phyloP scores from a whole-genome alignment of 2,797 vertebrate genomes.

The Cynopterus sphinx region DNA sequence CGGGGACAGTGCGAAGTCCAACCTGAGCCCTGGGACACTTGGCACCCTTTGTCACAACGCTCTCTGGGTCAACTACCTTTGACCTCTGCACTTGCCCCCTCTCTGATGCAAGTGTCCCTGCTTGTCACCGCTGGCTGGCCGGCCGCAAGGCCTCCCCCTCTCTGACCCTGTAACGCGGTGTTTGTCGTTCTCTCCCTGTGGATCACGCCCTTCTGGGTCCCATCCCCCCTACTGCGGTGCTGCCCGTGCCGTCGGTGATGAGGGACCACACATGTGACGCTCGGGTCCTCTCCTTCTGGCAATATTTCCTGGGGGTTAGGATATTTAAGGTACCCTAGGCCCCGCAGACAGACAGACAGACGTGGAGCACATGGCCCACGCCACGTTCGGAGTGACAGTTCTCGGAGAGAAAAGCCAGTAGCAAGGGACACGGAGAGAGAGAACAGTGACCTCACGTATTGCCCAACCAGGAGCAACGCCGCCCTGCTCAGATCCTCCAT shows the following conservation, averaged over 20 bases:
- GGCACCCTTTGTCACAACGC: neutral
- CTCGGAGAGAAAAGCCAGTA: neutral
- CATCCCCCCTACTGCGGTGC: neutral
- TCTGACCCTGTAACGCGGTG: rapidly evolving
- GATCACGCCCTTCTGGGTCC: neutral
- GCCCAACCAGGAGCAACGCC: neutral
- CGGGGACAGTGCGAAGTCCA: rapidly evolving
- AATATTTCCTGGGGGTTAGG: neutral
- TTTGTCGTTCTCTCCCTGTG: neutral
- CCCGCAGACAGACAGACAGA: rapidly evolving
- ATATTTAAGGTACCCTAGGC: neutral
- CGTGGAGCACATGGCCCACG: rapidly evolving
- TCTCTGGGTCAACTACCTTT: neutral
- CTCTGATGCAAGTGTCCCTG: neutral
- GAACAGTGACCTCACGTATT: neutral
- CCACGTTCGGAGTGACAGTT: neutral
- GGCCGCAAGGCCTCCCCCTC: neutral
- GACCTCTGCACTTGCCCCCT: neutral
- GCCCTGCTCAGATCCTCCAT: neutral
- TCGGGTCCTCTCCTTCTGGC: neutral
- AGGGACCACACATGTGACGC: rapidly evolving
- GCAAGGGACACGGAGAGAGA: neutral
- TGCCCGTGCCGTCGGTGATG: neutral
- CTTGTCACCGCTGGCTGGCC: neutral
- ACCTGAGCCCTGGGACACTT: rapidly evolving